phyloP scores from a whole-genome alignment of 2,113 vertebrate species.

The Paramisgurnus dabryanus region DNA sequence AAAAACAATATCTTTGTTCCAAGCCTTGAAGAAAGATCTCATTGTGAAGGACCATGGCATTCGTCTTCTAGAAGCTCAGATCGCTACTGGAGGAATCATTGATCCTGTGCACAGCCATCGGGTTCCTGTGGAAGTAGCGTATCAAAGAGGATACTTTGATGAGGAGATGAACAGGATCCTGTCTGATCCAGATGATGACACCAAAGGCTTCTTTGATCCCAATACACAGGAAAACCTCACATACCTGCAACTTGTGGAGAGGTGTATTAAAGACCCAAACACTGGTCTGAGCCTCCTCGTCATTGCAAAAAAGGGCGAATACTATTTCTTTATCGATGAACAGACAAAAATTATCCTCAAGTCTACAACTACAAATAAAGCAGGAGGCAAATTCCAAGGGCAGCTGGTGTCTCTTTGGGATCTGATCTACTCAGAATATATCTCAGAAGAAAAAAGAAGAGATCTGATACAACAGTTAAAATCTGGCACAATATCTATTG shows the following conservation, averaged over 20 bases:
- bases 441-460: constrained; percentile 71
- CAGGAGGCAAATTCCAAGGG: constrained; percentile 61
- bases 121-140: constrained; percentile 79
- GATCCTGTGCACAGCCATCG: constrained; percentile 66
- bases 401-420: constrained; percentile 79
- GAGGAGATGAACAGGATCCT: constrained; percentile 75
- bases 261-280: constrained; percentile 69
- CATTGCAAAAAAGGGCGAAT: constrained; percentile 72
- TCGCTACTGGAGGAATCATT: constrained; percentile 68
- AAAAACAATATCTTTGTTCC: constrained; percentile 79
- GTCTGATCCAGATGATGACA: constrained; percentile 64
- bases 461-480: constrained; percentile 74
- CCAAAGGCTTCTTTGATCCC: constrained; percentile 70
- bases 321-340: constrained; percentile 69
- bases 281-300: constrained; percentile 70
- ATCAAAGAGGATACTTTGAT: constrained; percentile 80
- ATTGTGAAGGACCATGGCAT: constrained; percentile 69
- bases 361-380: constrained; percentile 67
- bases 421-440: constrained; percentile 78
- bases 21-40: constrained; percentile 74
- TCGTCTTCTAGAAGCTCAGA: constrained; percentile 68
- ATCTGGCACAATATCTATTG: constrained; percentile 63
- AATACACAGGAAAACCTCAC: constrained; percentile 81
- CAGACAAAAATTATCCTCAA: constrained; percentile 60
- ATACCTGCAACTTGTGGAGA: constrained; percentile 75